Percentiles rank a stretch among this genome's conserved stretches.
These are phyloP conservation scores for Odocoileus virginianus DNA, from an alignment of 2,113 vertebrate species.

Conservation along the genomic window DNA sequence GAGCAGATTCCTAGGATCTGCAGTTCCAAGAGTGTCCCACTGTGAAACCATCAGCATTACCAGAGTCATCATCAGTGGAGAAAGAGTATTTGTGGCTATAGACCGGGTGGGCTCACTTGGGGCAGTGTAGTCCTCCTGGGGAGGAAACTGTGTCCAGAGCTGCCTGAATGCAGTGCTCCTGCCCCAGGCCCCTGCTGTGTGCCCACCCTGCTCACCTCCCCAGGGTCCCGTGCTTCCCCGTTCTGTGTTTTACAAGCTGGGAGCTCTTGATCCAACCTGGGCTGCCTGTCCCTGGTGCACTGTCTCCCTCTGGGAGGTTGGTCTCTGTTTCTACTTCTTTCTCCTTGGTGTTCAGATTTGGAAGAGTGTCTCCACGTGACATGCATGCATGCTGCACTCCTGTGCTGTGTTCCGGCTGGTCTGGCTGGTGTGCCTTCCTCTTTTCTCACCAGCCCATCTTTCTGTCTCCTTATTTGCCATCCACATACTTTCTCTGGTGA, in stretches of 20 bases:
- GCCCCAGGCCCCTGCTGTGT: neutral
- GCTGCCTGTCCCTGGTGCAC: neutral
- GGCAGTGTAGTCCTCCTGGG: neutral
- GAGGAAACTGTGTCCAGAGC: neutral
- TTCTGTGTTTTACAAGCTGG: neutral
- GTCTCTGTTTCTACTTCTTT: neutral
- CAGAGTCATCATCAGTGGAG: neutral
- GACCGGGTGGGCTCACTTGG: neutral
- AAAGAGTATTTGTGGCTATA: neutral
- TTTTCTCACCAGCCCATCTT: neutral
- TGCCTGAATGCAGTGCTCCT: neutral
- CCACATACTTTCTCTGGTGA: neutral
- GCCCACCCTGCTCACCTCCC: neutral
- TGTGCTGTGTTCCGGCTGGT: neutral
- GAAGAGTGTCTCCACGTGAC: neutral
- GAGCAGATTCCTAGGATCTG: neutral
- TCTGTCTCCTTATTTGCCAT: neutral
- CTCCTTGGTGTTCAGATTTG: neutral
- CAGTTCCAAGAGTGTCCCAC: neutral
- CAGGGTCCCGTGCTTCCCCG: neutral
- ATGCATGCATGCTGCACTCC: accelerated
- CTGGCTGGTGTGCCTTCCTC: too few species aligned
- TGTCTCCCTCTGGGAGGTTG: neutral
- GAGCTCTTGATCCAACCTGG: too few species aligned
- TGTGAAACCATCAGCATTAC: neutral